phyloP scores from a whole-genome alignment of 2,888 invertebrate species.

The Eristalinus sepulchralis region DNA sequence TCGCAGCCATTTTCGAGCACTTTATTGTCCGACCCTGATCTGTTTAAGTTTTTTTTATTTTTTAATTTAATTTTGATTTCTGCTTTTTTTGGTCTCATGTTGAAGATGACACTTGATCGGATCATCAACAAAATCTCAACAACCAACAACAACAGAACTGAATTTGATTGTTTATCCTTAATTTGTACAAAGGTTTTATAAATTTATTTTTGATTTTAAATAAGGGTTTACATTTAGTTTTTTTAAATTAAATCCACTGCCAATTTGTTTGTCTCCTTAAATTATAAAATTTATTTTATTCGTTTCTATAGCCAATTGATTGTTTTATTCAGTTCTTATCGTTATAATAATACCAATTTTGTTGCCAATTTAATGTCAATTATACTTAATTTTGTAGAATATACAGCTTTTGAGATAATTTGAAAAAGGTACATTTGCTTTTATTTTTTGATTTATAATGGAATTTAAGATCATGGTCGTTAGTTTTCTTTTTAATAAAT shows the following conservation, averaged over 20 bases:
- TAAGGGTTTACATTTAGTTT: constrained; percentile 43
- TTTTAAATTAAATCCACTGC: constrained; percentile 28
- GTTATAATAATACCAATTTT: constrained; percentile 54
- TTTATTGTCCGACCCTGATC: constrained; percentile 70
- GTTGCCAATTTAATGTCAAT: constrained; percentile 53
- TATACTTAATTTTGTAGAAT: not conserved
- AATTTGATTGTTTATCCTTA: constrained; percentile 61
- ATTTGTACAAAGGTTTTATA: constrained; percentile 41
- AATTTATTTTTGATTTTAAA: constrained; percentile 33
- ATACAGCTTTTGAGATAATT: not conserved
- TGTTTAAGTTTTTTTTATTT: constrained; percentile 35
- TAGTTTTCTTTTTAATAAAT: constrained; percentile 10
- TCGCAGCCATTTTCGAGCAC: constrained; percentile 72
- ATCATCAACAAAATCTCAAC: constrained; percentile 75
- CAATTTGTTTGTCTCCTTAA: constrained; percentile 39
- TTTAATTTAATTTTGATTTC: constrained; percentile 19
- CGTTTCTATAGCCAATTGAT: constrained; percentile 53
- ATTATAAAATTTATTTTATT: not conserved
- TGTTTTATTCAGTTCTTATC: constrained; percentile 68
- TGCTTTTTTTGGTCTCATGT: constrained; percentile 45
- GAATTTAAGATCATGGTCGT: constrained; percentile 64
- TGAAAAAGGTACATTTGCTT: constrained; percentile 14
- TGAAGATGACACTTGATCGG: constrained; percentile 67
- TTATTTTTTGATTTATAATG: not conserved
- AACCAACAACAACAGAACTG: constrained; percentile 75